A percentile compares a stretch with the other conserved stretches of the same genome.
Evolutionary conservation across 2,888 invertebrate species (phyloP).

Genomic region (Imbricaverruca yamaguchii): DNA sequence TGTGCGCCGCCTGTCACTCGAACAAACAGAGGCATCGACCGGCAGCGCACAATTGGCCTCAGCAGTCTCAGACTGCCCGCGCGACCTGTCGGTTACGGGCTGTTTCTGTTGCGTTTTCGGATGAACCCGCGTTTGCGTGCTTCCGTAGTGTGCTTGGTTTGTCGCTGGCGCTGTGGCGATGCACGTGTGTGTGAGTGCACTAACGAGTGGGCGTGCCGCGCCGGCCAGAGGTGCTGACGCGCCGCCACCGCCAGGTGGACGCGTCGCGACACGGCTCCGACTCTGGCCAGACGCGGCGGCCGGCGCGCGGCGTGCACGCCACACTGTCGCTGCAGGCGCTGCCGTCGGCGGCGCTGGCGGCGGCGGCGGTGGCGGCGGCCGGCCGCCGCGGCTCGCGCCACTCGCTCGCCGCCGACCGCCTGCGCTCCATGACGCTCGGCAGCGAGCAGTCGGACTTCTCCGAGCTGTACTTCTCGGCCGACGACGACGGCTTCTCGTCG

Average conservation of each 20-base stretch:
- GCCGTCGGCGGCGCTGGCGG: neutral
- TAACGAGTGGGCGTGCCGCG: no score
- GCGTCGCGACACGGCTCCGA: neutral
- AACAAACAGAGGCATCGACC: no score
- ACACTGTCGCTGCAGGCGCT: neutral
- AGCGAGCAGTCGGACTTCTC: neutral
- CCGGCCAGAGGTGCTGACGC: neutral
- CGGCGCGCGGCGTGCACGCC: neutral
- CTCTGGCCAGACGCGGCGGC: neutral
- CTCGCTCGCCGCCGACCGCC: neutral
- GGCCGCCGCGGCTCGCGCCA: neutral
- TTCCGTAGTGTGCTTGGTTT: no score
- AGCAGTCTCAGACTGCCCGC: no score
- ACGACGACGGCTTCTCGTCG: conserved; percentile 7
- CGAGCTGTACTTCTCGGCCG: conserved; percentile 14
- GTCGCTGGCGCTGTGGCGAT: no score
- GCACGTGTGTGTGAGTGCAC: no score
- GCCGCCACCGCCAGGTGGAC: neutral
- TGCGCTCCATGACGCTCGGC: neutral
- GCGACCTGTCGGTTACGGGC: no score
- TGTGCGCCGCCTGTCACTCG: no score
- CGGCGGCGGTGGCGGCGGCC: neutral
- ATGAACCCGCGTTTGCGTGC: no score
- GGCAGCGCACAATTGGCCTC: no score
- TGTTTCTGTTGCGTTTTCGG: no score